Conservation (phyloP, 2,888 invertebrate species). For the Diloba caeruleocephala region DNA sequence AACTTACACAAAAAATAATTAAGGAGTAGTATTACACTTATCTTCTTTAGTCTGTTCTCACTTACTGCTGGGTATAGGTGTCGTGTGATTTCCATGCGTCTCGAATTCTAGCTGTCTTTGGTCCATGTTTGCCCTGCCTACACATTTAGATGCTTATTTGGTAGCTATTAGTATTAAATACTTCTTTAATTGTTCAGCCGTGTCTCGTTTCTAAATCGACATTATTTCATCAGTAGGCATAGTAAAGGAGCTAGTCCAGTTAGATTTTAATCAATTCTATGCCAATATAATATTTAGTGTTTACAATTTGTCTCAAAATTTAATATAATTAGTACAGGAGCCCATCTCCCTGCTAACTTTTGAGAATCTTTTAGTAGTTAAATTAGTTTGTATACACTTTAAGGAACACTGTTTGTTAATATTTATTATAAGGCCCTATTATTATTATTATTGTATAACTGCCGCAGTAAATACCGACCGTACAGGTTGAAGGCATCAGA, state of each 20-base stretch:
- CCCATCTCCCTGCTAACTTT: constrained; percentile 55
- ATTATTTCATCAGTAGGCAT: constrained; percentile 64
- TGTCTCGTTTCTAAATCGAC: constrained; percentile 54
- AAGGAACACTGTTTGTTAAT: constrained; percentile 41
- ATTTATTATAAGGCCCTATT: constrained; percentile 31
- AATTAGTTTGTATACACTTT: constrained; percentile 37
- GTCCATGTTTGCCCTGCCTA: too few species aligned
- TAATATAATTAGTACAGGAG: constrained; percentile 62
- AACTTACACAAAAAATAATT: too few species aligned
- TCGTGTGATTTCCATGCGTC: too few species aligned
- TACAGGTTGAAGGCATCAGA: too few species aligned
- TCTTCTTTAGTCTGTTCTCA: too few species aligned
- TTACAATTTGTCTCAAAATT: constrained; percentile 69
- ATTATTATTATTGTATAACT: constrained; percentile 3
- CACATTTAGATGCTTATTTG: too few species aligned
- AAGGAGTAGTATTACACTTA: too few species aligned
- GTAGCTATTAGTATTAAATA: constrained; percentile 46
- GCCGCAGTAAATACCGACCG: neutral
- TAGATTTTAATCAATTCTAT: constrained; percentile 78
- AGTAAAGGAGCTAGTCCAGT: constrained; percentile 85
- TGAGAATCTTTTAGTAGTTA: constrained; percentile 55
- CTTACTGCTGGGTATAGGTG: too few species aligned
- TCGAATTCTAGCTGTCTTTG: too few species aligned
- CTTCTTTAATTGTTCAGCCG: constrained; percentile 7
- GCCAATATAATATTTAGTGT: constrained; percentile 71